Percentiles rank a stretch among this genome's conserved stretches.
Conservation (phyloP, 2,113 vertebrate genomes). For the Piprites chloris region DNA sequence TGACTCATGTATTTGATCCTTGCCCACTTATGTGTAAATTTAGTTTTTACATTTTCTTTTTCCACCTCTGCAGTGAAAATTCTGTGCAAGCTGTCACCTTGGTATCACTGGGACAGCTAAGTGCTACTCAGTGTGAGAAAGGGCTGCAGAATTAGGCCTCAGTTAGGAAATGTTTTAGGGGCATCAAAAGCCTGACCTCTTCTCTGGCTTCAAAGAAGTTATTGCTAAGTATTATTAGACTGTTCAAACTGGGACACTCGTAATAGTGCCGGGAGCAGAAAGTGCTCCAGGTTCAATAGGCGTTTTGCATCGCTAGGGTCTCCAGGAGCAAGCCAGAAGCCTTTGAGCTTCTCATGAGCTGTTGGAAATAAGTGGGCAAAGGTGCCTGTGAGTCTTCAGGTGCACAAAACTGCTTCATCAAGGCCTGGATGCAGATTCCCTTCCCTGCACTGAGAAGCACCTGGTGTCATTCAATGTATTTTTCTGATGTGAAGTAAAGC, state of each 20-base stretch:
- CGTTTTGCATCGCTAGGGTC: accelerated
- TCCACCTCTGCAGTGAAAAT: background rate
- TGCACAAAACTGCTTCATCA: background rate
- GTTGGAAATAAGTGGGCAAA: background rate
- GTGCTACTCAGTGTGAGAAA: background rate
- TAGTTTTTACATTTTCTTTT: background rate
- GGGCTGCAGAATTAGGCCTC: background rate
- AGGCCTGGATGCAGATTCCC: background rate
- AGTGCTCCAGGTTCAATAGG: background rate
- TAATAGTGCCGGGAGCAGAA: background rate
- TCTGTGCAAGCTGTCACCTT: background rate
- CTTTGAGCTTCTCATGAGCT: background rate
- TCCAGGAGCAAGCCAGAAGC: constrained; percentile 2
- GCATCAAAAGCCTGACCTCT: background rate
- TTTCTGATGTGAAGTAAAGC: background rate
- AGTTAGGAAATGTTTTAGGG: constrained; percentile 16
- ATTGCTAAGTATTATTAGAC: constrained; percentile 10
- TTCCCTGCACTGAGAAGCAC: background rate
- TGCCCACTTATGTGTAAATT: background rate
- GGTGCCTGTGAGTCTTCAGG: background rate
- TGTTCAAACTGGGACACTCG: background rate
- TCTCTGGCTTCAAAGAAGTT: constrained; percentile 11
- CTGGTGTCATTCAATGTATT: background rate
- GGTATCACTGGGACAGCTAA: background rate
- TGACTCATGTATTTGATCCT: background rate